Evolutionary conservation across 53 echinoderm and acorn worm genomes (phyloP).

Genomic region (Zoroaster sp.): DNA sequence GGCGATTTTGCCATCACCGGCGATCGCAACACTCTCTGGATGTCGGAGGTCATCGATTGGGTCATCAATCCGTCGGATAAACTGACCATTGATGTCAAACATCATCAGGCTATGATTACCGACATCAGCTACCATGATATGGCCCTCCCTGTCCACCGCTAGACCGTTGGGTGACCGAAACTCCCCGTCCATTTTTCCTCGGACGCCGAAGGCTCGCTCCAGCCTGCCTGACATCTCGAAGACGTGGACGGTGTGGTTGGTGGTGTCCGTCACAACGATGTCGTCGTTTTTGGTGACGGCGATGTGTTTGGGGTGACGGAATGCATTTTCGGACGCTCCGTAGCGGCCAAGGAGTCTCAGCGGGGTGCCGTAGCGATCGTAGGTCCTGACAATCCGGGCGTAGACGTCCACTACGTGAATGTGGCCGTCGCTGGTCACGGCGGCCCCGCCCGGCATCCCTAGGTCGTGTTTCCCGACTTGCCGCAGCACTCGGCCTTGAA

Average conservation of each 20-base stretch:
- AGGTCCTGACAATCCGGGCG: slow-evolving; percentile 70
- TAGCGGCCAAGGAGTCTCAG: slow-evolving; percentile 65
- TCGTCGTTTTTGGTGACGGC: slow-evolving; percentile 77
- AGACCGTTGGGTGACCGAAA: slow-evolving; percentile 75
- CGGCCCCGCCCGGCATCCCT: slow-evolving; percentile 86
- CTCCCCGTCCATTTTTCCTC: slow-evolving; percentile 73
- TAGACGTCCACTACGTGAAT: slow-evolving; percentile 86
- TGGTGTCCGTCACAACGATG: slow-evolving; percentile 77
- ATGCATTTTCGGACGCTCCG: slow-evolving; percentile 66
- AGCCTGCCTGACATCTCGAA: slow-evolving; percentile 78
- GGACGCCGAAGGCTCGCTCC: slow-evolving; percentile 69
- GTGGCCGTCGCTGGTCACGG: slow-evolving; percentile 75
- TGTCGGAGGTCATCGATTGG: slow-evolving; percentile 75
- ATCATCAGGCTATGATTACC: slow-evolving; percentile 57
- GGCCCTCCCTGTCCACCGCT: slow-evolving; percentile 69
- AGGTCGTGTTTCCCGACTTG: slow-evolving; percentile 73
- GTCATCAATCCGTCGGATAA: slow-evolving; percentile 73
- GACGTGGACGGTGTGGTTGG: slow-evolving; percentile 71
- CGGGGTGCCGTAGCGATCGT: slow-evolving; percentile 64
- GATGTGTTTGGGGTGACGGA: slow-evolving; percentile 77
- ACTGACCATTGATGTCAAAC: slow-evolving; percentile 72
- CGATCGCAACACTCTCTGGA: slow-evolving; percentile 70
- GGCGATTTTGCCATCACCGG: slow-evolving; percentile 70
- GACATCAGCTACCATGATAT: slow-evolving; percentile 79
- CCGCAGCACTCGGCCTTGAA: slow-evolving; percentile 71